These are phyloP conservation scores for Pterocles orientalis DNA, from an alignment of 2,113 vertebrate species.

Conservation along the genomic window DNA sequence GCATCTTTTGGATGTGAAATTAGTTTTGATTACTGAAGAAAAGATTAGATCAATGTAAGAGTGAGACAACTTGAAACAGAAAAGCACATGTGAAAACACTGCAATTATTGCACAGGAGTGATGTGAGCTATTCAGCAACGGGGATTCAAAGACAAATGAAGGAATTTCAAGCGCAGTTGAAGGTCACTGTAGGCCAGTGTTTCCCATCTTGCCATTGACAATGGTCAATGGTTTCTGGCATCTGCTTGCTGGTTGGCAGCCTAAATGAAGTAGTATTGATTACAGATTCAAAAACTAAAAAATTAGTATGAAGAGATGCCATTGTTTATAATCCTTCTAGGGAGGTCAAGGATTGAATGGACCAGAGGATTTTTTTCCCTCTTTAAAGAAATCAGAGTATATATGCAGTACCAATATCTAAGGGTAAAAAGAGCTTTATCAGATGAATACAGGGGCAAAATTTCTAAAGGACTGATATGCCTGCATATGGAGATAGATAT, in stretches of 20 bases:
- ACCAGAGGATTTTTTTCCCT: background rate
- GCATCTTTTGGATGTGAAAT: background rate
- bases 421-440: background rate
- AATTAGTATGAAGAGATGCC: background rate
- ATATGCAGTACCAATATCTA: background rate
- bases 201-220: background rate
- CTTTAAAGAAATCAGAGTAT: background rate
- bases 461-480: background rate
- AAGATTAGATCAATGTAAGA: background rate
- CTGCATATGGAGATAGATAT: background rate
- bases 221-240: background rate
- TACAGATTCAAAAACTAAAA: background rate
- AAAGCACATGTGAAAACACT: background rate
- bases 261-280: background rate
- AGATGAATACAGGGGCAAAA: background rate
- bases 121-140: background rate
- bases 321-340: background rate
- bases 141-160: background rate
- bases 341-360: background rate
- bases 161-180: background rate
- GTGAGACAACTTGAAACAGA: background rate
- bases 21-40: background rate
- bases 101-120: background rate
- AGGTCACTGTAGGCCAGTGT: background rate
- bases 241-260: background rate